Evolutionary conservation across 2,797 vertebrate genomes (phyloP).

Genomic region (Neopelma chrysocephalum): DNA sequence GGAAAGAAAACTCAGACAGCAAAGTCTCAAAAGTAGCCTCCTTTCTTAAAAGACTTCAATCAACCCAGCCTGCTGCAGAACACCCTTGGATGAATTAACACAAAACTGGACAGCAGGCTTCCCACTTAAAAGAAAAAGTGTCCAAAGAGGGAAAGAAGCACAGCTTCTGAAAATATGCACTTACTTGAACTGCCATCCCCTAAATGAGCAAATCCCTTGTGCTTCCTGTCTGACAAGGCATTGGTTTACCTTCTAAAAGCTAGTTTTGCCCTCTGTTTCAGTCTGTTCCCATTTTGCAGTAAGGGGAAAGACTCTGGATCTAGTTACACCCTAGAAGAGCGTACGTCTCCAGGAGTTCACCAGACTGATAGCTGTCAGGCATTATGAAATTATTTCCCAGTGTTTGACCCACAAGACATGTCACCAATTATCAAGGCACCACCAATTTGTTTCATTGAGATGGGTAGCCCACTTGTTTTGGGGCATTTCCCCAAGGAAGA

Average conservation of each 20-base stretch:
- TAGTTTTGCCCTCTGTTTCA: neutral
- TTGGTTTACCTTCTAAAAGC: neutral
- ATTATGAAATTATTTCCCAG: neutral
- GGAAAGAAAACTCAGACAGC: neutral
- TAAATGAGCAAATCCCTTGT: neutral
- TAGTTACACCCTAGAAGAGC: neutral
- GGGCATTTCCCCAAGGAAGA: neutral
- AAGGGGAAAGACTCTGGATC: neutral
- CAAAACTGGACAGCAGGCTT: neutral
- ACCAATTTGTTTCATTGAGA: neutral
- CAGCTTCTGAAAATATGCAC: neutral
- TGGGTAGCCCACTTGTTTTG: rapidly evolving
- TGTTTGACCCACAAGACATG: neutral
- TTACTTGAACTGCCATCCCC: neutral
- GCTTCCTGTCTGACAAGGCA: neutral
- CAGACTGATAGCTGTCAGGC: neutral
- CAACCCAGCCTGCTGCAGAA: neutral
- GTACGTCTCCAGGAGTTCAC: neutral
- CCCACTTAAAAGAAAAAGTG: neutral
- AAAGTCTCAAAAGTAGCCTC: neutral
- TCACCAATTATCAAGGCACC: neutral
- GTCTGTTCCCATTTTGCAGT: neutral
- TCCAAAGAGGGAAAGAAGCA: neutral
- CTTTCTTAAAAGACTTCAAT: neutral
- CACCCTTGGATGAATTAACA: neutral